phyloP scores from a whole-genome alignment of 2,888 invertebrate genomes.

The Drosophila heteroneura region DNA sequence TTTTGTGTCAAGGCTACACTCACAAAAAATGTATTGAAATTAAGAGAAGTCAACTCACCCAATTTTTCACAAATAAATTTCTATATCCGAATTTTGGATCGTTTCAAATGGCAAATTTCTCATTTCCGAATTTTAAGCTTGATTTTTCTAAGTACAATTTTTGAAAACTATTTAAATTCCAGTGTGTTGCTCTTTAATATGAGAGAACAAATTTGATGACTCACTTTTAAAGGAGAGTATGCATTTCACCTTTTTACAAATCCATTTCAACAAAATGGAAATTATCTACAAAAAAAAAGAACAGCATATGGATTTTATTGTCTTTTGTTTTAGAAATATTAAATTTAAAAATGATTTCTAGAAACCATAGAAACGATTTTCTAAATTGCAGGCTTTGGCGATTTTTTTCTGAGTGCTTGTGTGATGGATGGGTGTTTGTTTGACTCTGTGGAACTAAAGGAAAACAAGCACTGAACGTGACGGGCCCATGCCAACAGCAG shows the following conservation, averaged over 20 bases:
- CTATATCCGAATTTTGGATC: background rate
- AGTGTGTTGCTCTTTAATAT: too few relatives aligned
- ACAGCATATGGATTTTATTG: background rate
- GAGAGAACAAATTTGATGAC: too few relatives aligned
- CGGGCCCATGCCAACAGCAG: slow-evolving; percentile 24
- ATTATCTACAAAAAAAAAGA: background rate
- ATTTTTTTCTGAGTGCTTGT: slow-evolving; percentile 2
- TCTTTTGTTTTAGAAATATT: background rate
- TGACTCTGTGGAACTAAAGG: slow-evolving; percentile 42
- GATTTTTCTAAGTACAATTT: too few relatives aligned
- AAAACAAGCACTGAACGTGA: slow-evolving; percentile 53
- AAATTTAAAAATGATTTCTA: background rate
- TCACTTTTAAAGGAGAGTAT: too few relatives aligned
- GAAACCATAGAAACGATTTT: background rate
- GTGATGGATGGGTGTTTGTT: slow-evolving; percentile 45
- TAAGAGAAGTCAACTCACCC: background rate
- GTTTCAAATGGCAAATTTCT: background rate
- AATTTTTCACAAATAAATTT: background rate
- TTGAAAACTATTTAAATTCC: too few relatives aligned
- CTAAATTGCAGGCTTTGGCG: background rate
- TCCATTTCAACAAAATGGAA: background rate
- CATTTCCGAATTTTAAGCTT: background rate
- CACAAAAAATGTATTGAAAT: background rate
- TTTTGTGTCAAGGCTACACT: slow-evolving; percentile 47
- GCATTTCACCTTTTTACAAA: background rate